Percentiles rank a stretch among this genome's conserved stretches.
These are phyloP conservation scores for Acromyrmex heyeri DNA, from an alignment of 1,140 invertebrate genomes.

Conservation along the genomic window DNA sequence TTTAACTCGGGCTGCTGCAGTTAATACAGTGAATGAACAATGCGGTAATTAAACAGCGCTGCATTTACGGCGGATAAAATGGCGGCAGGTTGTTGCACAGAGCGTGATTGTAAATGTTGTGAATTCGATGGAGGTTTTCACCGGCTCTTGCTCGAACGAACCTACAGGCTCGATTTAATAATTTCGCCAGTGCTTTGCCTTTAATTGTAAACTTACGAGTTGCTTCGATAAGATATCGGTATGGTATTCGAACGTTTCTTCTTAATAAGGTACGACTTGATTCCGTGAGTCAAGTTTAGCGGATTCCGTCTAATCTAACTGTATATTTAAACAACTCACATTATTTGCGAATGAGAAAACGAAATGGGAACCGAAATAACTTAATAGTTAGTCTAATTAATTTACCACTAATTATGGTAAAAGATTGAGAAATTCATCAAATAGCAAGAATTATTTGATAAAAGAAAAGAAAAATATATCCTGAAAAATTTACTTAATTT, in stretches of 20 bases:
- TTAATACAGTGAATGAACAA: slow-evolving; percentile 36
- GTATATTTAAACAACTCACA: neutral
- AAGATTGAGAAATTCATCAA: neutral
- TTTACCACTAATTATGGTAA: neutral
- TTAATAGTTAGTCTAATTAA: neutral
- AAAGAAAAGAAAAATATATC: no score
- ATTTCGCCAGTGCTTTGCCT: slow-evolving; percentile 11
- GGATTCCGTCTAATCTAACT: slow-evolving; percentile 41
- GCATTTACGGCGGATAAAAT: slow-evolving; percentile 6
- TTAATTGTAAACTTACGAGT: slow-evolving; percentile 26
- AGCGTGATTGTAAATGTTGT: slow-evolving; percentile 2
- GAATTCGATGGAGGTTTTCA: slow-evolving; percentile 30
- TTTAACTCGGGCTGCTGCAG: slow-evolving; percentile 45
- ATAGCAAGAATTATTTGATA: neutral
- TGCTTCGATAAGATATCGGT: slow-evolving; percentile 32
- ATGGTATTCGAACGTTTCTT: neutral
- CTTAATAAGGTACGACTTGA: slow-evolving; percentile 16
- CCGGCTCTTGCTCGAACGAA: neutral
- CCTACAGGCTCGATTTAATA: neutral
- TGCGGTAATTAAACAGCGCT: slow-evolving; percentile 38
- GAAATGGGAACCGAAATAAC: neutral
- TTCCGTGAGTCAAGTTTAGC: neutral
- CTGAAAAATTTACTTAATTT: neutral
- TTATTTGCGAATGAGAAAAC: neutral
- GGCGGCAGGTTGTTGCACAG: slow-evolving; percentile 10